These are phyloP conservation scores for Bolinopsis microptera DNA, from an alignment of 37 sponge, comb jelly and placozoan genomes.

Conservation along the genomic window DNA sequence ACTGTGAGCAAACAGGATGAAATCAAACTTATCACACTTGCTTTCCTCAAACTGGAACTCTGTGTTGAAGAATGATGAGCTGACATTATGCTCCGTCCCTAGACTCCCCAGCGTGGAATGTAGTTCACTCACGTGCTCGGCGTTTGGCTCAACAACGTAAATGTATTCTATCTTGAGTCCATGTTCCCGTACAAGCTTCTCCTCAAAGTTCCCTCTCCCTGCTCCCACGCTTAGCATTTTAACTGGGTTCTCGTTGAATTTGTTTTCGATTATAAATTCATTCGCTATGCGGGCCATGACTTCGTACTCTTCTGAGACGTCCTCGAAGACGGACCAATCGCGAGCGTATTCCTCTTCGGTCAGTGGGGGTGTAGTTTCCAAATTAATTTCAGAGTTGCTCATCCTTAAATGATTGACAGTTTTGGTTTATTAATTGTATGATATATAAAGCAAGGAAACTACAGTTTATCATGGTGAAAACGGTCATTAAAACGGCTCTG, in stretches of 20 bases:
- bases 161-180: neutral
- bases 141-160: neutral
- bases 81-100: neutral
- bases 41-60: neutral
- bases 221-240: neutral
- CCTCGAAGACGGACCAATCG: neutral
- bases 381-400: too few species aligned
- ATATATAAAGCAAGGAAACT: too few species aligned
- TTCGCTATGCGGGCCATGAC: neutral
- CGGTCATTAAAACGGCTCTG: too few species aligned
- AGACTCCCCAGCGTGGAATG: neutral
- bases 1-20: neutral
- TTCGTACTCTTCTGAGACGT: neutral
- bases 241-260: neutral
- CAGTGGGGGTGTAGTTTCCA: neutral
- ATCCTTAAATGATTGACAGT: too few species aligned
- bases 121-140: neutral
- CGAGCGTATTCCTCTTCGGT: neutral
- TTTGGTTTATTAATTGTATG: too few species aligned
- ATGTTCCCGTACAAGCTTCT: neutral
- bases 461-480: too few species aligned
- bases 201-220: slow-evolving; percentile 15
- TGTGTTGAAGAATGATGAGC: neutral
- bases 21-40: neutral
- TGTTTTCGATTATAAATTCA: neutral